Base-by-base conservation (phyloP, 2,888 invertebrate genomes). In the Drosophila anomalata region DNA sequence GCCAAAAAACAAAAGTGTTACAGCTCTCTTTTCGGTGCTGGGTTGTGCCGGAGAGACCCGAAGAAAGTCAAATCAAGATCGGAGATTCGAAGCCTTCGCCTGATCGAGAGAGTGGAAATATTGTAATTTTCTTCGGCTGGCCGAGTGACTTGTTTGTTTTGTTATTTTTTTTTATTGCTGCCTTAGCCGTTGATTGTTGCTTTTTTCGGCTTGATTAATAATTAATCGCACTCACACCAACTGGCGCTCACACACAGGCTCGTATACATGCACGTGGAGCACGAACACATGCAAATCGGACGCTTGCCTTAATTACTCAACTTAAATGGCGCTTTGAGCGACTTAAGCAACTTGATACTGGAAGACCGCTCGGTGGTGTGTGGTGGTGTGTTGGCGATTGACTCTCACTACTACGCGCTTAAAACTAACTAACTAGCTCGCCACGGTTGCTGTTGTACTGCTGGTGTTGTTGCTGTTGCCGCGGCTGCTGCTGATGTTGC, bases 261-360 rank as follows among this genome's bases (percentile, higher is more conserved):
- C 6, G 53, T 20, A 59, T 12, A 52, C 14, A 57, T 29, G 29
- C 29, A 29, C 29, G 29, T 9, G 29, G 9, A 9, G 29, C 22
- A 50, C 24, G 12, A 12, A 36, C 29, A 50, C 62, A 84, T 80
- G 78, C 87, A 86, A 85, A 82, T 82, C 53, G 70, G 74, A 71
- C 73, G 87, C 79, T 75, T 74, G 76, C 73, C 87, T 85, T 84
- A 84, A 84, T 84, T 84, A 84, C 87, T 87, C 88, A 84, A 87
- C 84, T 84, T 87, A 83, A 87, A 87, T 84, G 84, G 87, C 87
- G 84, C 87, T 81, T 85, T 87, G 83, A 87, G 85, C 85, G 87
- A 83, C 87, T 86, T 84, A 80, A 82, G 87, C 87, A 82, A 87
- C 87, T 83, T 80, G 79, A 79, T 68, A 70, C 51, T 77, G 76